These are phyloP conservation scores for Rutilus rutilus DNA, from an alignment of 2,113 vertebrate genomes.

Conservation along the genomic window DNA sequence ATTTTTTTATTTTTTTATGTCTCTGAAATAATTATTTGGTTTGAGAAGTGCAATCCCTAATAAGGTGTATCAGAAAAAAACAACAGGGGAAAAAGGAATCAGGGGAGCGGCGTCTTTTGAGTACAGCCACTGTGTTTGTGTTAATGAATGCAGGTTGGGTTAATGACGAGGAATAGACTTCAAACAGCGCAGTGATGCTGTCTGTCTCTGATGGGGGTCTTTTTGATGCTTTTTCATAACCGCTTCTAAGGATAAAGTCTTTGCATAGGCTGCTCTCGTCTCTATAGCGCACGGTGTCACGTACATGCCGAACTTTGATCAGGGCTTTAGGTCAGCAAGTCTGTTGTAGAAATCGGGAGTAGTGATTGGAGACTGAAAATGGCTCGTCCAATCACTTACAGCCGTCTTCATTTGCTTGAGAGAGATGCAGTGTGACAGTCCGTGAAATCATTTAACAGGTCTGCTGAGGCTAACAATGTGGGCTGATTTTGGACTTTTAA, in stretches of 20 bases:
- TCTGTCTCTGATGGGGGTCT: conserved; percentile 41
- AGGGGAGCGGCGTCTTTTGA: conserved; percentile 35
- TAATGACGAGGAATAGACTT: conserved; percentile 51
- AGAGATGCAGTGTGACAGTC: not conserved
- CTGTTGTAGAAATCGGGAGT: not conserved
- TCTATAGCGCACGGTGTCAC: not conserved
- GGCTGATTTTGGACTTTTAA: conserved; percentile 40
- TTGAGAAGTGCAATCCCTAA: conserved; percentile 37
- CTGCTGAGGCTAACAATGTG: conserved; percentile 33
- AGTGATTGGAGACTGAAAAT: not conserved
- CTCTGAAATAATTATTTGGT: conserved; percentile 51
- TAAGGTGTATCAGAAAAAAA: conserved; percentile 44
- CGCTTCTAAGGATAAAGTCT: conserved; percentile 18
- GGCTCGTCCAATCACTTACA: not conserved
- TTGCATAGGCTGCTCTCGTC: not conserved
- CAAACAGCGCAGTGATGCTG: conserved; percentile 46
- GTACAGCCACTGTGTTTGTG: conserved; percentile 49
- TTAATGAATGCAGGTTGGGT: conserved; percentile 49
- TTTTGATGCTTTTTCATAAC: conserved; percentile 39
- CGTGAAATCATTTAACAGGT: conserved; percentile 10
- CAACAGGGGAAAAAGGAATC: conserved; percentile 29
- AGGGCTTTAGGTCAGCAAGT: conserved; percentile 1
- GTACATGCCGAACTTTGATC: not conserved
- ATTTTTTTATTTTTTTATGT: conserved; percentile 1
- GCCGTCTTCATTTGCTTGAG: not conserved